Conservation (phyloP, 2,888 invertebrate genomes). For the Lithophane leautieri region DNA sequence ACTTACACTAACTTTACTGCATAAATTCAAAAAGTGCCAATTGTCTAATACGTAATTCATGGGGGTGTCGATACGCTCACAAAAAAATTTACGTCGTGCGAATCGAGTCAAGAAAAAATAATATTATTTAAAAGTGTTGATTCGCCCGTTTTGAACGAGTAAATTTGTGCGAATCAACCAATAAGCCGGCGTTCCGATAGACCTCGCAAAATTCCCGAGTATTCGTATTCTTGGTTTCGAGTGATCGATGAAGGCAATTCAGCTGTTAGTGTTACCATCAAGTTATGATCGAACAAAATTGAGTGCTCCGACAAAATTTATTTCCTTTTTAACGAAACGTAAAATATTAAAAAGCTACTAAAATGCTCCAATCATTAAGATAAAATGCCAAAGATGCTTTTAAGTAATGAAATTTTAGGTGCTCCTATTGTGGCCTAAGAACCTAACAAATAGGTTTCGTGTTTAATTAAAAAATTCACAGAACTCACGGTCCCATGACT, state of each 20-base stretch:
- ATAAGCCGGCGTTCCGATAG: constrained; percentile 67
- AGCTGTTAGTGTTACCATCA: constrained; percentile 57
- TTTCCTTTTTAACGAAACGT: constrained; percentile 41
- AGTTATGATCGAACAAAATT: constrained; percentile 55
- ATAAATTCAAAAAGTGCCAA: too few relatives aligned
- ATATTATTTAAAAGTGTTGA: too few relatives aligned
- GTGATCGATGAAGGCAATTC: constrained; percentile 70
- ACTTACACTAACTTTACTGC: too few relatives aligned
- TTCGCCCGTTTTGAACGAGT: too few relatives aligned
- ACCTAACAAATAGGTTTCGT: not conserved
- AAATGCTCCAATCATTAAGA: constrained; percentile 10
- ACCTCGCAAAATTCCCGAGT: constrained; percentile 60
- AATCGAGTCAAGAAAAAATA: too few relatives aligned
- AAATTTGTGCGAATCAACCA: too few relatives aligned
- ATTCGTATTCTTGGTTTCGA: constrained; percentile 57
- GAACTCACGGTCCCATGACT: too few relatives aligned
- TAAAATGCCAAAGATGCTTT: constrained; percentile 11
- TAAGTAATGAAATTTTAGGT: constrained; percentile 1
- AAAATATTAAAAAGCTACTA: constrained; percentile 21
- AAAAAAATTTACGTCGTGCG: too few relatives aligned
- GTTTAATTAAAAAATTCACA: not conserved
- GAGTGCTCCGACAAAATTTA: constrained; percentile 42
- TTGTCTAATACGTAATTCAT: too few relatives aligned
- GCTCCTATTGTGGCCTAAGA: not conserved
- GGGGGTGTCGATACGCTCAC: too few relatives aligned